These are phyloP conservation scores for Elegia similella DNA, from an alignment of 2,888 invertebrate species.

Conservation along the genomic window DNA sequence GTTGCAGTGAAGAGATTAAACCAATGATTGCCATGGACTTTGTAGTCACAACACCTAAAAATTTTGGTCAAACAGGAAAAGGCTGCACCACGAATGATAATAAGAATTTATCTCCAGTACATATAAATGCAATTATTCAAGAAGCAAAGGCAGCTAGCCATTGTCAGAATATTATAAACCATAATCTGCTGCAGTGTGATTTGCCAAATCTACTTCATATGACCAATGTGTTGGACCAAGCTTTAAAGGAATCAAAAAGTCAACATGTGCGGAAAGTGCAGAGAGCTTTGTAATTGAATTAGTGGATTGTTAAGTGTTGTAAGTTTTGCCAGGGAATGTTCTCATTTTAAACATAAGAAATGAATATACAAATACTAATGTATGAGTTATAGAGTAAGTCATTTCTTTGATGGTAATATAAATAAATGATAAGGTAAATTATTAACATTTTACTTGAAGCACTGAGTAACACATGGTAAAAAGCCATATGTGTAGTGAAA, in stretches of 20 bases:
- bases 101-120: conserved; percentile 31
- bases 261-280: conserved; percentile 80
- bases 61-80: conserved; percentile 43
- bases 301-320: background rate
- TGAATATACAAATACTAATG: too few relatives aligned
- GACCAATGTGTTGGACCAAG: conserved; percentile 77
- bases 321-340: too few relatives aligned
- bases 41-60: conserved; percentile 58
- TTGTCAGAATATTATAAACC: conserved; percentile 63
- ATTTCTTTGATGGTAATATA: too few relatives aligned
- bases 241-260: conserved; percentile 80
- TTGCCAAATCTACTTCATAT: conserved; percentile 79
- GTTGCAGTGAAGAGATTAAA: conserved; percentile 50
- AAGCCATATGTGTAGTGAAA: too few relatives aligned
- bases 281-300: conserved; percentile 55
- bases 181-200: conserved; percentile 76
- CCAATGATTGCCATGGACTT: conserved; percentile 68
- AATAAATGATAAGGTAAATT: too few relatives aligned
- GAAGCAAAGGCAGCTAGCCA: conserved; percentile 68
- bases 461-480: too few relatives aligned
- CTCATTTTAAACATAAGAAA: too few relatives aligned
- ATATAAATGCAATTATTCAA: conserved; percentile 51
- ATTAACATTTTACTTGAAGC: too few relatives aligned
- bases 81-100: conserved; percentile 25
- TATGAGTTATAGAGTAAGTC: too few relatives aligned